Evolutionary conservation across 2,797 vertebrate genomes (phyloP), one percentile per base, ranked within the genome.

Genomic region (Chelidonichthys spinosus): DNA sequence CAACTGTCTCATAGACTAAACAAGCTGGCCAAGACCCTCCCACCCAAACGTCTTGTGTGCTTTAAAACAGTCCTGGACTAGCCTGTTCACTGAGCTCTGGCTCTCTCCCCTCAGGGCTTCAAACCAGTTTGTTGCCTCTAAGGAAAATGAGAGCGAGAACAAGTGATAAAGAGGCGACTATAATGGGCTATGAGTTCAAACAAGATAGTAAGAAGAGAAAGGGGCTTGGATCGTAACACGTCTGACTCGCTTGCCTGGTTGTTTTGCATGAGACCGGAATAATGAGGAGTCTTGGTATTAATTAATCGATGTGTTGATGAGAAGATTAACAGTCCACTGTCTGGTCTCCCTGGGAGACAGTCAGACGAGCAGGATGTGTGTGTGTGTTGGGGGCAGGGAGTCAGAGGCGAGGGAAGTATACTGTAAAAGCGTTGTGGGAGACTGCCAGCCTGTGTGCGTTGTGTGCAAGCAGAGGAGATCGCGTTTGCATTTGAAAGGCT

Each of bases 401-500:
- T 40, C 3, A 11, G 58, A 54, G 56, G 63, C 50, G 17, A 76
- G 75, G 81, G 79, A 81, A 61, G 59, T 78, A 7, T 83, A 88
- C 75, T 85, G 86, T 84, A 87, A 84, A 83, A 76, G 72, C 65
- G 44, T 69, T 83, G 63, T 78, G 78, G 69, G 82, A 85, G 78
- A 44, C 74, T 69, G 77, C 70, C 80, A 81, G 75, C 69, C 43
- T 67, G 72, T 66, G 53, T 49, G n/a, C 74, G 74, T 77, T 78
- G 82, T 79, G 74, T 78, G 87, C 59, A 76, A 79, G 75, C 50
- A 52, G 43, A 73, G 25, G 63, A 65, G 63, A 69, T 53, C 0
- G 65, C 15, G 73, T 91, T 92, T 90, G 88, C 87, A 90, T 94
- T 91, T 90, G 89, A 93, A 91, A 91, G 89, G 65, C 78, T 89